Percentiles rank a stretch among this genome's conserved stretches.
These are phyloP conservation scores for Drosophila mauritiana DNA, from an alignment of 1,140 invertebrate genomes.

Conservation along the genomic window DNA sequence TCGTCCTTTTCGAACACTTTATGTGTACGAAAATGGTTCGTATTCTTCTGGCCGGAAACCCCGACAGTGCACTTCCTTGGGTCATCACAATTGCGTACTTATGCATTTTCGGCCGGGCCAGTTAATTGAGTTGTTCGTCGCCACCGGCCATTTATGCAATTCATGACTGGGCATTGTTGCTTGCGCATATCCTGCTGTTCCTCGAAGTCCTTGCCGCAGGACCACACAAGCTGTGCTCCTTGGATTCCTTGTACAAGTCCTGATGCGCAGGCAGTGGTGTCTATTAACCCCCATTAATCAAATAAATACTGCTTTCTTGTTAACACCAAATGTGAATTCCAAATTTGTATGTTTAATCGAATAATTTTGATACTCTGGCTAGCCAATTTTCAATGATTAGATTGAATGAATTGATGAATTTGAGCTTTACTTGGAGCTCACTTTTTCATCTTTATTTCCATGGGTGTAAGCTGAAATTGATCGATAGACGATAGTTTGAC, in stretches of 20 bases:
- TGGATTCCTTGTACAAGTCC: constrained; percentile 14
- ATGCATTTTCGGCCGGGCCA: constrained; percentile 42
- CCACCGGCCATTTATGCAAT: constrained; percentile 65
- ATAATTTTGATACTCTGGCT: background rate
- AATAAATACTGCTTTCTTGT: background rate
- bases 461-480: background rate
- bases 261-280: constrained; percentile 18
- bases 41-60: constrained; percentile 59
- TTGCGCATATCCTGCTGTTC: constrained; percentile 69
- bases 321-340: background rate
- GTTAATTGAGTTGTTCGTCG: constrained; percentile 76
- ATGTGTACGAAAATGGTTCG: background rate
- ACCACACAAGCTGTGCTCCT: constrained; percentile 59
- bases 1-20: background rate
- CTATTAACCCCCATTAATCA: background rate
- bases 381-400: too few species aligned
- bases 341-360: background rate
- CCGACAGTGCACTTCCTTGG: constrained; percentile 40
- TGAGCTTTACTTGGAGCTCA: too few species aligned
- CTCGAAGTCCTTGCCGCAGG: constrained; percentile 32
- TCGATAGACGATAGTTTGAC: constrained; percentile 50
- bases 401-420: too few species aligned
- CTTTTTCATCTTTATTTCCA: too few species aligned
- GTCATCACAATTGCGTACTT: constrained; percentile 58
- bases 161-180: constrained; percentile 72